phyloP scores from a whole-genome alignment of 2,797 vertebrate species.

The Lerista edwardsae region DNA sequence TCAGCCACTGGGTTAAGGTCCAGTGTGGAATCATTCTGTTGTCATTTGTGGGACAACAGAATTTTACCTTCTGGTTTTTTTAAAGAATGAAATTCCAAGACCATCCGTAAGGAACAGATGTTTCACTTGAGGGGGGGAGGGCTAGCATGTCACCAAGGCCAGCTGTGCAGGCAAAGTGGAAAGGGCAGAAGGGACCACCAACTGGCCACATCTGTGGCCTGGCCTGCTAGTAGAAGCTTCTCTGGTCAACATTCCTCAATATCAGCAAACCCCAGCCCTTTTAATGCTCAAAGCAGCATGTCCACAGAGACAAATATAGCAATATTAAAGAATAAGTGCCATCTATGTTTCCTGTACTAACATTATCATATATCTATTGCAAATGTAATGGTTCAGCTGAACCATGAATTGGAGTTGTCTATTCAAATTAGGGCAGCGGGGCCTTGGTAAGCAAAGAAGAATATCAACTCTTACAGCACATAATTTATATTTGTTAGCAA shows the following conservation, averaged over 20 bases:
- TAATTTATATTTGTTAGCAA: background rate
- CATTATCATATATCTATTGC: background rate
- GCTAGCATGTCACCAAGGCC: too few species aligned
- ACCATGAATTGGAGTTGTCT: constrained; percentile 3
- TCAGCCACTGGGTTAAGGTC: too few species aligned
- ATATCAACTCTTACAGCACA: background rate
- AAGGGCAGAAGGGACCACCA: too few species aligned
- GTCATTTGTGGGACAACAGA: too few species aligned
- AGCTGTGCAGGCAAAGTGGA: too few species aligned
- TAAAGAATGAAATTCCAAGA: too few species aligned
- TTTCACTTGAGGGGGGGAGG: too few species aligned
- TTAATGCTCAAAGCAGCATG: background rate
- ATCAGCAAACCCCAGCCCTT: background rate
- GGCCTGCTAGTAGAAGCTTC: background rate
- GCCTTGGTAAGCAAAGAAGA: background rate
- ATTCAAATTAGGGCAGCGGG: background rate
- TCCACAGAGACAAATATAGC: too few species aligned
- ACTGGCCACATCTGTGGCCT: too few species aligned
- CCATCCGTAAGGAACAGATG: too few species aligned
- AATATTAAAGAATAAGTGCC: background rate
- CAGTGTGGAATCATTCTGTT: too few species aligned
- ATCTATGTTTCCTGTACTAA: background rate
- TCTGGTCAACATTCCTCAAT: background rate
- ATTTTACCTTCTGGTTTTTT: too few species aligned
- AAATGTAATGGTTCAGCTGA: background rate